Evolutionary conservation across 2,113 vertebrate genomes (phyloP).

Genomic region (Geothlypis trichas): DNA sequence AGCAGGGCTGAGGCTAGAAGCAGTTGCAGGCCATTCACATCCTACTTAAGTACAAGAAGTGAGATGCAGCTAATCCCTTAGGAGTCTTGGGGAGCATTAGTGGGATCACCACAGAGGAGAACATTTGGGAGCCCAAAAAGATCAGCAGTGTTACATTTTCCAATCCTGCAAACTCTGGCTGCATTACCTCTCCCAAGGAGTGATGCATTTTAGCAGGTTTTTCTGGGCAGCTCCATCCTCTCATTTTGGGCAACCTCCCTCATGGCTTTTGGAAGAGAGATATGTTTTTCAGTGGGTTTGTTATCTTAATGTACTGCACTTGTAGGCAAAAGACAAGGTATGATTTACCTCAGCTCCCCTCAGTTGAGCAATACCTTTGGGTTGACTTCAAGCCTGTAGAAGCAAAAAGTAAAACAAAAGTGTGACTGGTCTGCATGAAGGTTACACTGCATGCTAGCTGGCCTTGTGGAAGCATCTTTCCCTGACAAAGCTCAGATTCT

Average conservation of each 20-base stretch:
- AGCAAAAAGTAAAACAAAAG: neutral
- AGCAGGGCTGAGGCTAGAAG: too few relatives aligned
- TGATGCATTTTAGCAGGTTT: neutral
- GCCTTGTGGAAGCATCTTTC: neutral
- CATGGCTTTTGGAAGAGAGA: neutral
- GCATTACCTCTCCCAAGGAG: neutral
- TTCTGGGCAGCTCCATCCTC: neutral
- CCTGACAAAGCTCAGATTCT: neutral
- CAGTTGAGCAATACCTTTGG: neutral
- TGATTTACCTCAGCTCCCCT: neutral
- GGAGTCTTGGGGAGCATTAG: neutral
- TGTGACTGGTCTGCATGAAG: neutral
- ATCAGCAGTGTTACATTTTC: neutral
- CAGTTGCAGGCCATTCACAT: neutral
- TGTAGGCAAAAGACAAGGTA: neutral
- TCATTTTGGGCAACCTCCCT: neutral
- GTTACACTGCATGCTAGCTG: neutral
- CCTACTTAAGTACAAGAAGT: neutral
- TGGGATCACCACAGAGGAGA: neutral
- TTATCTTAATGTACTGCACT: neutral
- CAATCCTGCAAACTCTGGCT: neutral
- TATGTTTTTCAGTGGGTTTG: neutral
- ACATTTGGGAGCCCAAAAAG: neutral
- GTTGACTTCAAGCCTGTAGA: neutral
- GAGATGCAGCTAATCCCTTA: neutral